A percentile compares a stretch with the other conserved stretches of the same genome.
Evolutionary conservation across 2,797 vertebrate species (phyloP).

Genomic region (Poecilia gillii): DNA sequence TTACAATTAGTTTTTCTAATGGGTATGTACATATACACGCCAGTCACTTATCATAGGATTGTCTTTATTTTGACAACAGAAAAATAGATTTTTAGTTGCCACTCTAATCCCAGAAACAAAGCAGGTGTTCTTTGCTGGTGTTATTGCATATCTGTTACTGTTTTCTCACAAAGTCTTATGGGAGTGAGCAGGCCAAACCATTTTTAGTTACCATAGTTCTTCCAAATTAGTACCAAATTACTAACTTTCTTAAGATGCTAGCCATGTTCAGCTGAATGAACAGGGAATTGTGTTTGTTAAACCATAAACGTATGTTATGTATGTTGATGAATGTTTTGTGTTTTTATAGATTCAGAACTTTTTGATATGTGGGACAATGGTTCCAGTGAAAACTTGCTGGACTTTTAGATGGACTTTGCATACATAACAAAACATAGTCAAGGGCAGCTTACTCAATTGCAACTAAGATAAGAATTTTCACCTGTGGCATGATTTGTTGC

Average conservation of each 20-base stretch:
- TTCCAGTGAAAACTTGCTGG: not conserved
- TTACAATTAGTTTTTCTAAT: not conserved
- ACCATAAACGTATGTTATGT: not conserved
- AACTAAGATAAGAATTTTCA: not conserved
- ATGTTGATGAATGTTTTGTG: not conserved
- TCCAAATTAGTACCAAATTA: not conserved
- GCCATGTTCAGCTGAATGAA: not conserved
- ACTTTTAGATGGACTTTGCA: not conserved
- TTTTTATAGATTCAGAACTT: not conserved
- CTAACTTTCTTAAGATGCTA: not conserved
- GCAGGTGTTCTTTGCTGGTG: not conserved
- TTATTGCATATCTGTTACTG: not conserved
- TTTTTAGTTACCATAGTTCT: not conserved
- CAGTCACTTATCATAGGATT: not conserved
- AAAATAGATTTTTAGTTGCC: not conserved
- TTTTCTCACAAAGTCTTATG: not conserved
- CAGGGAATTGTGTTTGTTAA: not conserved
- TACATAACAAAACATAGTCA: not conserved
- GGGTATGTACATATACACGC: not conserved
- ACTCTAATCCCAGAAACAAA: not conserved
- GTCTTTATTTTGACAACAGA: not conserved
- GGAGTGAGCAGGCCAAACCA: not conserved
- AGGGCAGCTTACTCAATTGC: not conserved
- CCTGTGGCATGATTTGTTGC: not conserved
- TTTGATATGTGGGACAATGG: not conserved